Conservation (phyloP, 2,888 invertebrate genomes). For the Cryptops parisi region DNA sequence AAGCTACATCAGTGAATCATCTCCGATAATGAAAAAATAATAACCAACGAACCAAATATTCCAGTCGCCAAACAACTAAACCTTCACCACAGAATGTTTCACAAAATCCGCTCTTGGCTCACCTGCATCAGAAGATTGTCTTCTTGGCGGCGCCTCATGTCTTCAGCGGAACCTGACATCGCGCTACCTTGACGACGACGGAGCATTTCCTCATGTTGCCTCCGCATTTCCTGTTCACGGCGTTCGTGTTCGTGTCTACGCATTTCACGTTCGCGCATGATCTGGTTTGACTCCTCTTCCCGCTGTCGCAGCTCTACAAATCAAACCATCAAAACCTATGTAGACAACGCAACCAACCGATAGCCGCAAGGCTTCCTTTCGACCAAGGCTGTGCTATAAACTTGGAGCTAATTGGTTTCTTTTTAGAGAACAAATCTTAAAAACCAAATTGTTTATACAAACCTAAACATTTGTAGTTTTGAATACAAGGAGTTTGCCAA, state of each 20-base stretch:
- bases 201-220: conserved; percentile 54
- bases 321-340: not conserved
- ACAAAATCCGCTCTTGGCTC: too few relatives aligned
- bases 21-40: not conserved
- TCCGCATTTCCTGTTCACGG: conserved; percentile 64
- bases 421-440: too few relatives aligned
- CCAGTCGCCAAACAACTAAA: too few relatives aligned
- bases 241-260: conserved; percentile 49
- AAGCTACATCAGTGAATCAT: not conserved
- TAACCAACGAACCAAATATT: too few relatives aligned
- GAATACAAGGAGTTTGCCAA: too few relatives aligned
- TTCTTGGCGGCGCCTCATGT: conserved; percentile 68
- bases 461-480: too few relatives aligned
- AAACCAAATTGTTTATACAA: too few relatives aligned
- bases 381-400: too few relatives aligned
- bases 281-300: conserved; percentile 43
- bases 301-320: conserved; percentile 51
- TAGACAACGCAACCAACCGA: too few relatives aligned
- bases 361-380: too few relatives aligned
- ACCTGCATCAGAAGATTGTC: conserved; percentile 76
- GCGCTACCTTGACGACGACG: conserved; percentile 43
- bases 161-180: conserved; percentile 54
- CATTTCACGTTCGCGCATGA: conserved; percentile 17
- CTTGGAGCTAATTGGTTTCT: too few relatives aligned
- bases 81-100: too few relatives aligned